A percentile compares a stretch with the other conserved stretches of the same genome.
phyloP scores from a whole-genome alignment of 2,888 invertebrate genomes.

The Drosophila anomalipes region DNA sequence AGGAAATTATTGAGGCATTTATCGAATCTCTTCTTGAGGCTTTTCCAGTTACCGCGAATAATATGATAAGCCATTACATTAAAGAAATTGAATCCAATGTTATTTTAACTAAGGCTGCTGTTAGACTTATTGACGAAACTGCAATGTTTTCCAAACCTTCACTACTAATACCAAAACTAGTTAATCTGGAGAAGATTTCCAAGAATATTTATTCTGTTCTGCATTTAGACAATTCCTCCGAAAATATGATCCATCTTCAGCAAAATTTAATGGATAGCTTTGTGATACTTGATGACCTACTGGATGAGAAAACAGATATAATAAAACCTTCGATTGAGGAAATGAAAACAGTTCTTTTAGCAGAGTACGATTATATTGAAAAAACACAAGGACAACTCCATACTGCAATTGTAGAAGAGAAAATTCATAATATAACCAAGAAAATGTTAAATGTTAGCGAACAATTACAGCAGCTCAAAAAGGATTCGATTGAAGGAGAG shows the following conservation, averaged over 20 bases:
- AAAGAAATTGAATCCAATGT: conserved; percentile 53
- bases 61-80: conserved; percentile 33
- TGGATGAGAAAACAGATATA: conserved; percentile 40
- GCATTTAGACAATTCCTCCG: conserved; percentile 66
- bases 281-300: conserved; percentile 72
- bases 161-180: conserved; percentile 46
- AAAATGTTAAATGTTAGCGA: conserved; percentile 46
- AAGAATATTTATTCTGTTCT: conserved; percentile 34
- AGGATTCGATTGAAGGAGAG: conserved; percentile 11
- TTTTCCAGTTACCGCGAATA: conserved; percentile 42
- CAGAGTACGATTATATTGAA: conserved; percentile 64
- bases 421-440: no score
- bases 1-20: conserved; percentile 45
- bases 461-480: conserved; percentile 32
- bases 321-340: conserved; percentile 49
- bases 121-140: conserved; percentile 42
- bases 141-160: conserved; percentile 43
- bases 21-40: conserved; percentile 45
- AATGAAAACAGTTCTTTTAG: conserved; percentile 43
- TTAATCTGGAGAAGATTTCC: conserved; percentile 45
- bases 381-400: conserved; percentile 36
- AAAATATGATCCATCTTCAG: conserved; percentile 74
- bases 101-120: conserved; percentile 35
- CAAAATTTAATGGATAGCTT: conserved; percentile 79
- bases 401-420: conserved; percentile 31